Evolutionary conservation across 2,888 invertebrate genomes (phyloP).

Genomic region (Danaus chrysippus): DNA sequence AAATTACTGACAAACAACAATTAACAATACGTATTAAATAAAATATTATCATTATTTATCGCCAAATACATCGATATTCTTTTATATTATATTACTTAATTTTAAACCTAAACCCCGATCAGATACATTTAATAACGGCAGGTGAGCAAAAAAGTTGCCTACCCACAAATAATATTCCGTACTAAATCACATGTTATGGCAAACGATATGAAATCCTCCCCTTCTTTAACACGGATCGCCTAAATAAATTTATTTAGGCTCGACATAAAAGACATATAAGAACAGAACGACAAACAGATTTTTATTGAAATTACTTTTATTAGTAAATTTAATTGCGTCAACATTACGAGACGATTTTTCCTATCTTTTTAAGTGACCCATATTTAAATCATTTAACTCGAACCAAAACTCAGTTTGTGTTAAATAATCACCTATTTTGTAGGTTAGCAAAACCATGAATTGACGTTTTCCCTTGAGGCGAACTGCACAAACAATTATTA

Average conservation of each 20-base stretch:
- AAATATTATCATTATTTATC: too few species aligned
- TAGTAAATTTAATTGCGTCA: neutral
- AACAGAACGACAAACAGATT: neutral
- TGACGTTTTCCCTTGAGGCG: too few species aligned
- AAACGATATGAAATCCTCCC: conserved; percentile 1
- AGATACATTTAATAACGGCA: neutral
- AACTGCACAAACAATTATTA: too few species aligned
- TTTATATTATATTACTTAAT: neutral
- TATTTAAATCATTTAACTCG: too few species aligned
- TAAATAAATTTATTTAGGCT: conserved; percentile 13
- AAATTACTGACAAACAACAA: too few species aligned
- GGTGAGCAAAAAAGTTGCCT: neutral
- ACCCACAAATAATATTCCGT: conserved; percentile 2
- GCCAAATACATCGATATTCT: neutral
- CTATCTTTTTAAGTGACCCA: too few species aligned
- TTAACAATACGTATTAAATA: too few species aligned
- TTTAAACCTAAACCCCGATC: neutral
- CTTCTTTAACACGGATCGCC: conserved; percentile 2
- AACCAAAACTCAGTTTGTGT: too few species aligned
- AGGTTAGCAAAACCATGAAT: too few species aligned
- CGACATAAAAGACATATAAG: conserved; percentile 1
- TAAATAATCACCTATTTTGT: too few species aligned
- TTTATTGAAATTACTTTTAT: neutral
- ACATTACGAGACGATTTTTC: too few species aligned
- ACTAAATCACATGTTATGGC: conserved; percentile 5